Base-by-base conservation (phyloP, 2,888 invertebrate species). In the Pristionchus arcanus region DNA sequence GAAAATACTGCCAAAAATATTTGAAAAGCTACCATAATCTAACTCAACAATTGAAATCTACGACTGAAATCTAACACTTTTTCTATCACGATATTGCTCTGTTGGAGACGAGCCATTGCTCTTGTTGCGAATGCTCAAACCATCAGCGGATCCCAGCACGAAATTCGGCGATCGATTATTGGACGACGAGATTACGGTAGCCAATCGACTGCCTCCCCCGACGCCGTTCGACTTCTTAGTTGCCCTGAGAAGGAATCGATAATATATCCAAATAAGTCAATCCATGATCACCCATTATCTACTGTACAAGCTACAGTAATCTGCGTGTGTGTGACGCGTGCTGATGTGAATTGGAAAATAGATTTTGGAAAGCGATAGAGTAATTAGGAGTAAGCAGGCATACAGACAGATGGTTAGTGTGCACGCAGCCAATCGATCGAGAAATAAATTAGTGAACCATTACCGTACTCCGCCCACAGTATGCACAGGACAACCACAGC, bases 161-260 rank as follows among this genome's bases (percentile, higher is more conserved):
- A 85, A 85, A 59, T 1, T 59, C 34, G 59, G 59, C 55, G 55
- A 37, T 42, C 86, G 86, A 63, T 42, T 87, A 42, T 31, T 34
- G 31, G 63, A 25, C n/a, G 66, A 42, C n/a, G 87, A 63, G 87
- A 88, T 74, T 66, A 74, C 88, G 55, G 71, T 59, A 74, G 88
- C 88, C 88, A 88, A 74, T 31, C 88, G 88, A 31, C 88, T 88
- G 53, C 88, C 88, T 19, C 88, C 88, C 13, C 37, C 77, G 31
- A 42, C 77, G 15, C 88, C 88, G 31, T 37, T 55, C 31, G 63
- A 31, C 77, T 77, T 71, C 55, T 74, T 71, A 31, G 77, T 88
- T 37, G 88, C 77, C 88, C 88, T 88, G 77, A n/a, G 5, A 87
- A 37, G 2, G 16, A 59, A 31, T 74, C 31, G 15, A 81, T 81